Evolutionary conservation across 2,113 vertebrate species (phyloP).

Genomic region (Marmota monax): DNA sequence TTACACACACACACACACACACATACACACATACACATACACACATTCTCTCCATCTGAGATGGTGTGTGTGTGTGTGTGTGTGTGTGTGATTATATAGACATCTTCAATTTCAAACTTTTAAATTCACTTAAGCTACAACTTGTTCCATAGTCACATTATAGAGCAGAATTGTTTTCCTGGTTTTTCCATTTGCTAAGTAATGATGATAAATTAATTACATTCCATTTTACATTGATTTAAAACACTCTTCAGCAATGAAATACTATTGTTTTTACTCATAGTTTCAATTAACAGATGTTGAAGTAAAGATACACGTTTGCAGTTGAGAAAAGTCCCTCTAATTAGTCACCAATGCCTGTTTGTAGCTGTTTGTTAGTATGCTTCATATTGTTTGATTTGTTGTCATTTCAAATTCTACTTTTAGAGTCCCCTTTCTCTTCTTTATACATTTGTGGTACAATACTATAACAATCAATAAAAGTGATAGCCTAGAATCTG

Average conservation of each 20-base stretch:
- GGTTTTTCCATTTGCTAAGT: slow-evolving; percentile 14
- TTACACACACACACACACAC: not conserved
- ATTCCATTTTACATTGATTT: slow-evolving; percentile 27
- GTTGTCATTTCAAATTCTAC: not conserved
- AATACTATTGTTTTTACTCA: not conserved
- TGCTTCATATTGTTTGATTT: not conserved
- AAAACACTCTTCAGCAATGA: slow-evolving; percentile 7
- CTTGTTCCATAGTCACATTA: slow-evolving; percentile 22
- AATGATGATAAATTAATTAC: slow-evolving; percentile 48
- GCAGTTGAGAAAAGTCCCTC: not conserved
- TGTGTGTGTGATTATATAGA: not conserved
- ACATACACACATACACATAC: not conserved
- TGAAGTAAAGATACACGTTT: not conserved
- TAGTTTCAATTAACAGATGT: not conserved
- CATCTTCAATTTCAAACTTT: not conserved
- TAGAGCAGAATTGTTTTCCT: not conserved
- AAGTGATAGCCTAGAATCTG: slow-evolving; percentile 19
- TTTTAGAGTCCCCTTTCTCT: not conserved
- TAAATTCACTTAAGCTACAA: slow-evolving; percentile 3
- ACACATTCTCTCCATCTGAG: not conserved
- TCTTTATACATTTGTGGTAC: not conserved
- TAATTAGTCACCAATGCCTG: accelerated
- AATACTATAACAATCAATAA: not conserved
- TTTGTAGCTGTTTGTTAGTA: not conserved
- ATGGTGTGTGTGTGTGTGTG: too few species aligned